Base-by-base conservation (phyloP, 2,113 vertebrate genomes). In the Pholis gunnellus region DNA sequence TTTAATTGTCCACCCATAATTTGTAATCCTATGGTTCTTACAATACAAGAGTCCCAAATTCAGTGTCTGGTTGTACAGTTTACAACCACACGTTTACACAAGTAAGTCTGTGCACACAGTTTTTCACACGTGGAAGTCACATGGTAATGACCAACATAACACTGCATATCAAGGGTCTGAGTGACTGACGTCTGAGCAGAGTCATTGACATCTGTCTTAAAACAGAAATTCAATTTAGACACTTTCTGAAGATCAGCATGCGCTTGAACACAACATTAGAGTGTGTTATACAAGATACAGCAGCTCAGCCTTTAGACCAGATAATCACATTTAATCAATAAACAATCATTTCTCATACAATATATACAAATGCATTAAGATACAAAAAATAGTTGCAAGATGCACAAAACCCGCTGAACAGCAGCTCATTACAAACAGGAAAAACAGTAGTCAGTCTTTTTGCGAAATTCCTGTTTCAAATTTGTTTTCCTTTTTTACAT, bases 291-390 rank as follows among this genome's bases (percentile, higher is more conserved):
- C 13, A 31, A 14, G 36, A 60, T 7, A 40, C 63, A 66, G 22
- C 5, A 68, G n/a, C 18, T 42, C 18, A 40, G 3, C n/a, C 31
- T 44, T 36, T 15, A 40, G 14, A 71, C 25, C 34, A 50, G 27
- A 78, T 79, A 22, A 48, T 64, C 40, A 52, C 56, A 71, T 86
- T 91, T 83, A 94, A 92, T 93, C 9, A 89, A 78, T 75, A 84
- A 59, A 81, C 10, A 80, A 40, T 65, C 1, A 71, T 68, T 65
- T 78, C 60, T 69, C 63, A 72, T 40, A 87, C 3, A 73, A 11
- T 84, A 87, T 75, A 1, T 86, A 92, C 77, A 93, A 77, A 83
- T 52, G 69, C 34, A 90, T 82, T 67, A 64, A 38, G 36, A 59
- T 89, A 86, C 1, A 89, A 86, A 83, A 64, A 64, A 34, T 66